Evolutionary conservation across 2,888 invertebrate species (phyloP).

Genomic region (Mimachlamys varia): DNA sequence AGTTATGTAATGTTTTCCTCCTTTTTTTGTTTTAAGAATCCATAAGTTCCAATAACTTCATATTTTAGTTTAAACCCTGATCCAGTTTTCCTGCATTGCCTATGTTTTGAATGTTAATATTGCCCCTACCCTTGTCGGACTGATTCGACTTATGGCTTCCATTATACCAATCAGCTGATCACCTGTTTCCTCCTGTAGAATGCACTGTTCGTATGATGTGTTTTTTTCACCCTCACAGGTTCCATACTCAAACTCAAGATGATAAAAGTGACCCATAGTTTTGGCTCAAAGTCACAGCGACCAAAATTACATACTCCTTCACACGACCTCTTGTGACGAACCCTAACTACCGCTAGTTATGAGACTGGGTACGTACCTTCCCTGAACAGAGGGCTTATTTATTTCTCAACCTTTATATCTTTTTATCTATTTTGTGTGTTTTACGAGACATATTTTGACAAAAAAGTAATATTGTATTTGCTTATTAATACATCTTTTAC

Average conservation of each 20-base stretch:
- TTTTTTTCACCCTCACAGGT: slow-evolving; percentile 18
- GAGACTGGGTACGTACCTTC: slow-evolving; percentile 15
- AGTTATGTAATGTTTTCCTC: no score
- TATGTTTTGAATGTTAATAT: not conserved
- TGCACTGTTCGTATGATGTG: slow-evolving; percentile 4
- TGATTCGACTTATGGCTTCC: not conserved
- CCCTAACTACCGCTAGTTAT: not conserved
- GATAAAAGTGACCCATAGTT: slow-evolving; percentile 15
- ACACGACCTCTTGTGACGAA: slow-evolving; percentile 6
- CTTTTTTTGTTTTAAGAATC: no score
- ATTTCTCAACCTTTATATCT: not conserved
- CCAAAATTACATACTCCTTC: not conserved
- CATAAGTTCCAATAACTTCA: no score
- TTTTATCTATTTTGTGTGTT: not conserved
- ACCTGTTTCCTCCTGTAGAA: not conserved
- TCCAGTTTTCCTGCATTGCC: not conserved
- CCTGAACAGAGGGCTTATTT: slow-evolving; percentile 8
- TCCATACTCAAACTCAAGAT: not conserved
- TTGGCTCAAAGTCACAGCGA: slow-evolving; percentile 23
- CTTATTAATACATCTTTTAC: not conserved
- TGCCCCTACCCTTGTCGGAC: not conserved
- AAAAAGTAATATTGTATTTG: no score
- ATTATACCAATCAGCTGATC: no score
- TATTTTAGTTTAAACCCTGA: not conserved
- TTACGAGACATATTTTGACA: no score